These are phyloP conservation scores for Apodemus speciosus DNA, from an alignment of 2,113 vertebrate genomes.

Conservation along the genomic window DNA sequence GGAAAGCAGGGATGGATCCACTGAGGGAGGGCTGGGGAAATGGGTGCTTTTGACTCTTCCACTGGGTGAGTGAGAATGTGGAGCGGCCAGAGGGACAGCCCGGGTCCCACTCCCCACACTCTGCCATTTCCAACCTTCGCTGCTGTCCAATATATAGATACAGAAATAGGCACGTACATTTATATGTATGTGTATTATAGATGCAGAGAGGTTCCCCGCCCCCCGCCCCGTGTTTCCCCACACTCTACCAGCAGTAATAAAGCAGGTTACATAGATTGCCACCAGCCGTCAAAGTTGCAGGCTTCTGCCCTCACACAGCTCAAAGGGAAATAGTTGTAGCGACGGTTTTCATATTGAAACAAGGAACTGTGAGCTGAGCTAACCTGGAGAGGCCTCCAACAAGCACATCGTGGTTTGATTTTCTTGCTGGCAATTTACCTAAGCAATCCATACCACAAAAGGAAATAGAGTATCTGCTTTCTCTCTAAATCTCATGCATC, in stretches of 20 bases:
- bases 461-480: neutral
- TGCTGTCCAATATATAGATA: neutral
- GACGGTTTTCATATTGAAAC: neutral
- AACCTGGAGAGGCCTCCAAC: constrained; percentile 18
- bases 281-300: constrained; percentile 34
- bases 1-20: neutral
- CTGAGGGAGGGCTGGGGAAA: too few species aligned
- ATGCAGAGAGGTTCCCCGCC: neutral
- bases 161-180: neutral
- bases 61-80: too few species aligned
- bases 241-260: constrained; percentile 36
- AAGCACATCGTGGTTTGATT: neutral
- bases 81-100: neutral
- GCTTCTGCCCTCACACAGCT: constrained; percentile 38
- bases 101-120: fast-evolving
- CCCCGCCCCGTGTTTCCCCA: neutral
- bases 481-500: neutral
- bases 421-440: neutral
- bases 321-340: neutral
- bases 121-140: neutral
- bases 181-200: neutral
- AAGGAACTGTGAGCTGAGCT: neutral
- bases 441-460: neutral
- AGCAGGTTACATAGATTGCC: constrained; percentile 54
- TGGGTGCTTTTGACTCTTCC: fast-evolving